Percentiles rank a stretch among this genome's conserved stretches.
These are phyloP conservation scores for Balaenoptera acutorostrata DNA, from an alignment of 2,113 vertebrate genomes.

Conservation along the genomic window DNA sequence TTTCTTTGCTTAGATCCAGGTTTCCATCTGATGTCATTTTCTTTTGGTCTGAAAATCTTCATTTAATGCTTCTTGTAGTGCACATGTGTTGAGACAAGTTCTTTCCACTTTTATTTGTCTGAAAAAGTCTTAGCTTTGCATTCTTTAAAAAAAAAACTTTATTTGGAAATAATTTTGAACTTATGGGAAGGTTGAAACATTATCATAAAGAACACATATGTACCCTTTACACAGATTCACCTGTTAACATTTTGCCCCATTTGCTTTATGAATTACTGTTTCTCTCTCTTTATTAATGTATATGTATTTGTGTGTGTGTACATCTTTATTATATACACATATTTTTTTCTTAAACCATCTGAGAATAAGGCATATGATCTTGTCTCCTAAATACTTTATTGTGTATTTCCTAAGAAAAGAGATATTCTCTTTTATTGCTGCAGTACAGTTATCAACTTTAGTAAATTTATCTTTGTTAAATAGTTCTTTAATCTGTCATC, in stretches of 20 bases:
- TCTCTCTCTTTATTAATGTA: background rate
- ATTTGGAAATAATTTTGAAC: background rate
- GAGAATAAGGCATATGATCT: background rate
- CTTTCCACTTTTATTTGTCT: background rate
- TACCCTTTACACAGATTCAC: background rate
- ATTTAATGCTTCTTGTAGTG: background rate
- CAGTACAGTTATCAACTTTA: background rate
- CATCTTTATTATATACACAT: background rate
- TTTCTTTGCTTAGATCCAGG: background rate
- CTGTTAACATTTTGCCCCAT: background rate
- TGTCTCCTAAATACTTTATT: background rate
- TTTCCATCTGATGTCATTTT: background rate
- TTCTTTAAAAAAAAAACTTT: background rate
- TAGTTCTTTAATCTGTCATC: background rate
- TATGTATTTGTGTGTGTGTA: background rate
- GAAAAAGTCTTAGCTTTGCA: background rate
- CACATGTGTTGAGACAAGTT: background rate
- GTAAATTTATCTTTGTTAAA: background rate
- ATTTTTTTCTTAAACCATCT: background rate
- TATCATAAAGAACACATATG: background rate
- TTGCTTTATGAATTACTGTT: background rate
- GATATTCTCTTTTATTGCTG: background rate
- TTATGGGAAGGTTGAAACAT: background rate
- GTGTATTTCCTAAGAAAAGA: background rate
- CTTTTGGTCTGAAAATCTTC: background rate